Percentiles rank a stretch among this genome's conserved stretches.
Evolutionary conservation across 2,888 invertebrate species (phyloP).

Genomic region (Protophormia terraenovae): DNA sequence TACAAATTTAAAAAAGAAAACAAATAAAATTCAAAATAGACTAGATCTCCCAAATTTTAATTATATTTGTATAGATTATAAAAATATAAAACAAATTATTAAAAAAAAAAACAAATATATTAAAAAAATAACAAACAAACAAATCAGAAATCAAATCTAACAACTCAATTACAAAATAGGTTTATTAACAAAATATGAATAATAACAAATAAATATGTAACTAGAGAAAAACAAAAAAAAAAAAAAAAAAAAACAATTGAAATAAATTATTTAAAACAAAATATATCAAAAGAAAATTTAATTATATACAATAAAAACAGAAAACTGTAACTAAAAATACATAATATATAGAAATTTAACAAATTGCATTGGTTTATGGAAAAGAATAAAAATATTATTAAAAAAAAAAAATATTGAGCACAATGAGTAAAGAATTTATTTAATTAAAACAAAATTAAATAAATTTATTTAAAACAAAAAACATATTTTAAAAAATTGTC

Average conservation of each 20-base stretch:
- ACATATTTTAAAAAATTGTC: conserved; percentile 40
- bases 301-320: conserved; percentile 24
- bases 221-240: too few species aligned
- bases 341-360: conserved; percentile 60
- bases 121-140: conserved; percentile 40
- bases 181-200: conserved; percentile 50
- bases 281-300: conserved; percentile 42
- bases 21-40: conserved; percentile 21
- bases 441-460: background rate
- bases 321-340: conserved; percentile 9
- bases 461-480: conserved; percentile 35
- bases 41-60: conserved; percentile 46
- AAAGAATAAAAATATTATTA: conserved; percentile 13
- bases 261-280: conserved; percentile 45
- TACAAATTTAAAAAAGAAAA: conserved; percentile 36
- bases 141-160: conserved; percentile 65
- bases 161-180: conserved; percentile 68
- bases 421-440: too few species aligned
- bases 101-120: conserved; percentile 18
- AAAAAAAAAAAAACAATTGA: conserved; percentile 41
- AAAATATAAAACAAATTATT: conserved; percentile 11
- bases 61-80: conserved; percentile 50
- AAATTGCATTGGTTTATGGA: conserved; percentile 54
- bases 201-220: conserved; percentile 46
- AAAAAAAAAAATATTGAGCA: conserved; percentile 5